phyloP scores from a whole-genome alignment of 2,113 vertebrate species.

The Dolichallabes microphthalmus region DNA sequence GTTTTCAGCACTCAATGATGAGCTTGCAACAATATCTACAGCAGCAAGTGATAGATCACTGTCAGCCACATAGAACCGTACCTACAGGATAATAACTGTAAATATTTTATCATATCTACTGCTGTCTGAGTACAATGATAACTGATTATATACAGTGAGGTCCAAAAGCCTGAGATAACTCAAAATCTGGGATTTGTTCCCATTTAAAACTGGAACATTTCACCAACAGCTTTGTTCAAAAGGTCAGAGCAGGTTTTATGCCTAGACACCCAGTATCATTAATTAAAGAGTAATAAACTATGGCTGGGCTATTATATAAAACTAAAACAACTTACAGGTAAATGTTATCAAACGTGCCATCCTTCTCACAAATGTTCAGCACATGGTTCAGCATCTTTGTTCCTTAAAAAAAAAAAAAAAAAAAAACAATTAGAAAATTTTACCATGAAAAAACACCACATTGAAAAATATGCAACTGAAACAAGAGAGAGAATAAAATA shows the following conservation, averaged over 20 bases:
- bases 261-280: neutral
- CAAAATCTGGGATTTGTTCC: neutral
- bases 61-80: no score
- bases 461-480: neutral
- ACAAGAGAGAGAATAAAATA: neutral
- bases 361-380: conserved; percentile 99
- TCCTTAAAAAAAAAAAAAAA: conserved; percentile 69
- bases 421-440: conserved; percentile 19
- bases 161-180: neutral
- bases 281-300: neutral
- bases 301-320: neutral
- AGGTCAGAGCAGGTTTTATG: neutral
- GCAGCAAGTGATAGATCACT: neutral
- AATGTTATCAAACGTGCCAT: conserved; percentile 99
- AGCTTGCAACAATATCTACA: neutral
- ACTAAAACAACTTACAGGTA: conserved; percentile 87
- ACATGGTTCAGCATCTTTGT: conserved; percentile 99
- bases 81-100: neutral
- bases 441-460: neutral
- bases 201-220: neutral
- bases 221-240: neutral
- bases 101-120: neutral
- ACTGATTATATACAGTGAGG: neutral
- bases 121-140: neutral
- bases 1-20: no score